Evolutionary conservation across 2,113 vertebrate species (phyloP).

Genomic region (Xyliphius kryptos): DNA sequence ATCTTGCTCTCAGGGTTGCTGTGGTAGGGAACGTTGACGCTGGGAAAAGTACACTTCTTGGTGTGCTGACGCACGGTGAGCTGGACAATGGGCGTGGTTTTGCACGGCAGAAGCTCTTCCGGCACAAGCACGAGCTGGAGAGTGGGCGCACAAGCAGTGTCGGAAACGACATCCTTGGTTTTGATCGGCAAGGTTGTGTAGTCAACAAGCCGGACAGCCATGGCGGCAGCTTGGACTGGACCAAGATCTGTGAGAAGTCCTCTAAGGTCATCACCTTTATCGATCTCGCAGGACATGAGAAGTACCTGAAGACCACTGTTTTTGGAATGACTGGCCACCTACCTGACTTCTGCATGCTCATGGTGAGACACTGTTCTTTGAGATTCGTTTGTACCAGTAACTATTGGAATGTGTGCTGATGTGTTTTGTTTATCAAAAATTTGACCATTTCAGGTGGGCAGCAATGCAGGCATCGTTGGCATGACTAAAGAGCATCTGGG

Average conservation of each 20-base stretch:
- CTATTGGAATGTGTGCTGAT: not conserved
- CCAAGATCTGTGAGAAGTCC: constrained; percentile 96
- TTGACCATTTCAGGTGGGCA: constrained; percentile 76
- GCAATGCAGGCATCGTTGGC: constrained; percentile 94
- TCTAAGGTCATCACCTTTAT: constrained; percentile 98
- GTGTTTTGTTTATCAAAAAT: not conserved
- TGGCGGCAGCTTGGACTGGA: constrained; percentile 94
- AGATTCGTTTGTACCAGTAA: too few species aligned
- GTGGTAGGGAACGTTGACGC: constrained; percentile 97
- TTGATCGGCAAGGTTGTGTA: constrained; percentile 88
- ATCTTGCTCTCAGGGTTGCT: constrained; percentile 73
- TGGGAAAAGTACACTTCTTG: constrained; percentile 90
- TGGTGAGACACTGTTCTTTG: constrained; percentile 77
- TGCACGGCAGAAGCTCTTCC: constrained; percentile 95
- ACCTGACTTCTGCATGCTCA: constrained; percentile 98
- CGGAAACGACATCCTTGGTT: constrained; percentile 95
- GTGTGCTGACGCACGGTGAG: constrained; percentile 90
- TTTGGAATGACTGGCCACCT: constrained; percentile 97
- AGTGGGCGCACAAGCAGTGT: constrained; percentile 96
- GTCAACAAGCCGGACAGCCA: constrained; percentile 97
- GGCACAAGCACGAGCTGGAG: constrained; percentile 96
- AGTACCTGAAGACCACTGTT: constrained; percentile 96
- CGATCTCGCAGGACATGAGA: constrained; percentile 93
- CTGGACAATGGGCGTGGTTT: constrained; percentile 95
- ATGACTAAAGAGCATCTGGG: constrained; percentile 99